A percentile compares a stretch with the other conserved stretches of the same genome.
These are phyloP conservation scores for Globia sparganii DNA, from an alignment of 2,888 invertebrate genomes.

Conservation along the genomic window DNA sequence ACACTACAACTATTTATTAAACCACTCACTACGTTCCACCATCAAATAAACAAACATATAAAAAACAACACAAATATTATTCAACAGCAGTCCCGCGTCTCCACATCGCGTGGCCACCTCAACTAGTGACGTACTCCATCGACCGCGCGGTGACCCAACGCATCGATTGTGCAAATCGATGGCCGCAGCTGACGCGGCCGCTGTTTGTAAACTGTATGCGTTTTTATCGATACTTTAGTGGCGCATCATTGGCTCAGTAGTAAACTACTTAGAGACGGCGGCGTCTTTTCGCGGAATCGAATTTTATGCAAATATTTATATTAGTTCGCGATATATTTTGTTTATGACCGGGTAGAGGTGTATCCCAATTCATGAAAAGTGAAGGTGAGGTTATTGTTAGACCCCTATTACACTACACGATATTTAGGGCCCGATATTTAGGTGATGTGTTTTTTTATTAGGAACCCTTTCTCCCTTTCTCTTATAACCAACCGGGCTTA, in stretches of 20 bases:
- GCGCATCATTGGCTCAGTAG: conserved; percentile 46
- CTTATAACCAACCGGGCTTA: not conserved
- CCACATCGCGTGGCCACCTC: conserved; percentile 25
- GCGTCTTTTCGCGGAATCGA: not conserved
- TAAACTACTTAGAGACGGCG: not conserved
- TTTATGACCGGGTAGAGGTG: not conserved
- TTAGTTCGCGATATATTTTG: not conserved
- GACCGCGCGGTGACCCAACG: conserved; percentile 67
- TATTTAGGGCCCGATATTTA: not conserved
- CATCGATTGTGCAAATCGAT: conserved; percentile 74
- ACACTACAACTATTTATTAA: not conserved
- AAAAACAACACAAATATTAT: not conserved
- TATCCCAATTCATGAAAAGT: not conserved
- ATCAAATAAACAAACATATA: not conserved
- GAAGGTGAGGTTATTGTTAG: not conserved
- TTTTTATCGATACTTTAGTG: conserved; percentile 62
- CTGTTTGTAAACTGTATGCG: conserved; percentile 68
- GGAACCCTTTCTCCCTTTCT: not conserved
- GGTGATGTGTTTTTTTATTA: not conserved
- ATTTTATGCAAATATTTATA: conserved; percentile 12
- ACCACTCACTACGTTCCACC: not conserved
- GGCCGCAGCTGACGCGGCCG: conserved; percentile 69
- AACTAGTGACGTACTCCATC: conserved; percentile 77
- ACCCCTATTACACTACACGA: not conserved
- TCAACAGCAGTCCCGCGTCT: conserved; percentile 11